phyloP scores from a whole-genome alignment of 2,797 vertebrate species.

The Micropoecilia bifurca region DNA sequence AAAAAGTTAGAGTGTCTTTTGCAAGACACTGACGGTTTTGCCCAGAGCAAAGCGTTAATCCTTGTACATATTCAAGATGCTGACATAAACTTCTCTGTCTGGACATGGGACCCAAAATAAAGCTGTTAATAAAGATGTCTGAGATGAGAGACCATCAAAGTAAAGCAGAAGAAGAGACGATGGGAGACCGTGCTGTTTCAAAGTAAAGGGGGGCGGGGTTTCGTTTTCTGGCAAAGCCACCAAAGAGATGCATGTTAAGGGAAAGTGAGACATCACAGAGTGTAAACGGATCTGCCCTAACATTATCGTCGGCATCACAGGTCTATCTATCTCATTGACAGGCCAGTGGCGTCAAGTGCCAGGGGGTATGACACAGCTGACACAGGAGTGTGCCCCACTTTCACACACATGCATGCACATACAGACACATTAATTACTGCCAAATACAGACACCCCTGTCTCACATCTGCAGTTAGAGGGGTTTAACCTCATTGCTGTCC shows the following conservation, averaged over 20 bases:
- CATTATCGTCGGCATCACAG: slow-evolving; percentile 63
- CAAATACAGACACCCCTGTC: slow-evolving; percentile 46
- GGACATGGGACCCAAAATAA: slow-evolving; percentile 59
- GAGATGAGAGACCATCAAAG: slow-evolving; percentile 40
- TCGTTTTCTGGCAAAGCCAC: slow-evolving; percentile 10
- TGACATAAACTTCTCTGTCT: slow-evolving; percentile 49
- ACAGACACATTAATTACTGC: slow-evolving; percentile 36
- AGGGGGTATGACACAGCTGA: slow-evolving; percentile 77
- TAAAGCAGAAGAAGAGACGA: slow-evolving; percentile 25
- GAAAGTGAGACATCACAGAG: slow-evolving; percentile 54
- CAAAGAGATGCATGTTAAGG: slow-evolving; percentile 46
- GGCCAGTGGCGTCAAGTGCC: slow-evolving; percentile 78
- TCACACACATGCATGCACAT: slow-evolving; percentile 38
- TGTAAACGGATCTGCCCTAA: slow-evolving; percentile 67
- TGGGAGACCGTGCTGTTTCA: slow-evolving; percentile 9
- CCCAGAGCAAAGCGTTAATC: slow-evolving; percentile 7
- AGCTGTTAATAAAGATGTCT: slow-evolving; percentile 60
- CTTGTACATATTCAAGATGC: slow-evolving; percentile 25
- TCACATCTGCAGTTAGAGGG: slow-evolving; percentile 81
- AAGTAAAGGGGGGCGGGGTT: slow-evolving; percentile 12
- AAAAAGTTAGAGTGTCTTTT: neutral
- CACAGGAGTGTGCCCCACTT: slow-evolving; percentile 66
- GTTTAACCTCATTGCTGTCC: slow-evolving; percentile 70
- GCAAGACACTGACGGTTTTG: slow-evolving; percentile 32
- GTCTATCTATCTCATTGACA: slow-evolving; percentile 83